A percentile compares a stretch with the other conserved stretches of the same genome.
These are phyloP conservation scores for Nycticebus coucang DNA, from an alignment of 2,113 vertebrate genomes.

Conservation along the genomic window DNA sequence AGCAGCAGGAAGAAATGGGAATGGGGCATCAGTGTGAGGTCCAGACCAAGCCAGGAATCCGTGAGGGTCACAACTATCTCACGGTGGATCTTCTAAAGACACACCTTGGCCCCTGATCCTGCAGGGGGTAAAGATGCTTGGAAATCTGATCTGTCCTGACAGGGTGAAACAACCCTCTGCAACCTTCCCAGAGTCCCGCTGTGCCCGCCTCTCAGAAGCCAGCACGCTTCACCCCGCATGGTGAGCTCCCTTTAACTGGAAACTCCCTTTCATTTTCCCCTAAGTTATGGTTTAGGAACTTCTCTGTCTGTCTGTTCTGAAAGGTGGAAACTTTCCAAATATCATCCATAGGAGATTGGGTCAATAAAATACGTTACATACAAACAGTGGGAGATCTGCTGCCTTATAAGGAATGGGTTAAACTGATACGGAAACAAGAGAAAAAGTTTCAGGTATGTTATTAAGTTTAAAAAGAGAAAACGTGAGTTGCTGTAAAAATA, in stretches of 20 bases:
- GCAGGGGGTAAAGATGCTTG: conserved; percentile 25
- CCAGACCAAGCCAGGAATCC: conserved; percentile 29
- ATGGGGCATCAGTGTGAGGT: background rate
- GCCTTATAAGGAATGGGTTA: conserved; percentile 7
- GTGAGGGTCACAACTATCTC: conserved; percentile 38
- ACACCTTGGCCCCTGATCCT: conserved; percentile 62
- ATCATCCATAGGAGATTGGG: background rate
- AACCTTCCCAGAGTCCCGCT: conserved; percentile 81
- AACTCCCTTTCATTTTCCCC: conserved; percentile 83
- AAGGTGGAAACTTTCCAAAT: conserved; percentile 68
- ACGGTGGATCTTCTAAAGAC: conserved; percentile 49
- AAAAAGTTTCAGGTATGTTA: background rate
- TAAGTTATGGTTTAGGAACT: conserved; percentile 69
- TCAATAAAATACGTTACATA: conserved; percentile 11
- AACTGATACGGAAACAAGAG: background rate
- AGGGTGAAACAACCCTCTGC: conserved; percentile 72
- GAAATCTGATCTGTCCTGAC: conserved; percentile 73
- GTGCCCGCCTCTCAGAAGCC: conserved; percentile 77
- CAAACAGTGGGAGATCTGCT: background rate
- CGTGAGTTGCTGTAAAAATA: background rate
- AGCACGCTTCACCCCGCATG: conserved; percentile 84
- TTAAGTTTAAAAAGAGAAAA: conserved; percentile 1
- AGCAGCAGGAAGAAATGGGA: conserved; percentile 34
- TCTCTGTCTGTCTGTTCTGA: conserved; percentile 77
- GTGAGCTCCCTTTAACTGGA: conserved; percentile 84